phyloP scores from a whole-genome alignment of 2,888 invertebrate species.

The Xestia rhomboidea region DNA sequence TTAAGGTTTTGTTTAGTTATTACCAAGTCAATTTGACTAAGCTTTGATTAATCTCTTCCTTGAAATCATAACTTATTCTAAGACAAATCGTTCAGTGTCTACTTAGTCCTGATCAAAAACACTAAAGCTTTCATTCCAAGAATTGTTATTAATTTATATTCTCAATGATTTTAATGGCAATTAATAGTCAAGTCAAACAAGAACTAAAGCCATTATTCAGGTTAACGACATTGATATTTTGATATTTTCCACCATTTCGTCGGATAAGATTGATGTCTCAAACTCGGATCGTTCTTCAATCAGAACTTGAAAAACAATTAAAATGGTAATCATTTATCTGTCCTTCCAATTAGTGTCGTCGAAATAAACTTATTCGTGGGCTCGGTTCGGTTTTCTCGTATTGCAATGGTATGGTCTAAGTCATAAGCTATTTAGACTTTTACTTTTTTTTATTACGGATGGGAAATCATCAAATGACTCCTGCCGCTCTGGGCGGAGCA shows the following conservation, averaged over 20 bases:
- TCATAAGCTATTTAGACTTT: neutral
- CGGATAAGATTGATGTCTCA: slow-evolving; percentile 63
- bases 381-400: slow-evolving; percentile 70
- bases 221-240: slow-evolving; percentile 50
- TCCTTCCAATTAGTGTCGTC: slow-evolving; percentile 77
- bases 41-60: neutral
- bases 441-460: too few relatives aligned
- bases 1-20: neutral
- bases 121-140: neutral
- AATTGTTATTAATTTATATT: neutral
- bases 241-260: slow-evolving; percentile 28
- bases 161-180: slow-evolving; percentile 1
- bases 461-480: too few relatives aligned
- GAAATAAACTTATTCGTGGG: slow-evolving; percentile 75
- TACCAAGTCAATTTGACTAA: neutral
- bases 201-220: slow-evolving; percentile 37
- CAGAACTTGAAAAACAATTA: slow-evolving; percentile 80
- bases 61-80: neutral
- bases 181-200: slow-evolving; percentile 35
- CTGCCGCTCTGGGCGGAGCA: too few relatives aligned
- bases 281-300: slow-evolving; percentile 68
- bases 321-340: slow-evolving; percentile 81
- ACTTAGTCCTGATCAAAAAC: slow-evolving; percentile 15
- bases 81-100: neutral
- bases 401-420: slow-evolving; percentile 61